Conservation (phyloP, 2,797 vertebrate genomes). For the Phaenicophaeus curvirostris region DNA sequence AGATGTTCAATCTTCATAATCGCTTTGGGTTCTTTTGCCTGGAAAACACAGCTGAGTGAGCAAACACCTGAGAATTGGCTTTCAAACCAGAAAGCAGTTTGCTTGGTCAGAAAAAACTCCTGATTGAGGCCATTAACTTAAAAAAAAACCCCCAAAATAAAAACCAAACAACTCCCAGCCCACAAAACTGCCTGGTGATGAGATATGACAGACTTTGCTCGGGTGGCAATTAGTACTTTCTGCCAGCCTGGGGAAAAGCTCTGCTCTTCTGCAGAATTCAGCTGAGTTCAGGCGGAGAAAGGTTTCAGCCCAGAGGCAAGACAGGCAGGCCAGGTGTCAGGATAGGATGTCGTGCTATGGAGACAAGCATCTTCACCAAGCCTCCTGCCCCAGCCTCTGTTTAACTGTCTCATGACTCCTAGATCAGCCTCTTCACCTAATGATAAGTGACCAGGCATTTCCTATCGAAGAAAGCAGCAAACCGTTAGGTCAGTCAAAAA, state of each 20-base stretch:
- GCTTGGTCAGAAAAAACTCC: background rate
- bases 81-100: background rate
- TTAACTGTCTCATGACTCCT: background rate
- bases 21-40: conserved; percentile 97
- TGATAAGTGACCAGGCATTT: background rate
- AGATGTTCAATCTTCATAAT: conserved; percentile 94
- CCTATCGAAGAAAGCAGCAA: background rate
- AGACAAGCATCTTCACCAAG: background rate
- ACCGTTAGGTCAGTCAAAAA: background rate
- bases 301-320: background rate
- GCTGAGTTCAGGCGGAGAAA: background rate
- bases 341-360: background rate
- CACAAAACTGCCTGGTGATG: background rate
- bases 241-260: background rate
- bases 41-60: conserved; percentile 39
- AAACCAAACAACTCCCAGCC: background rate
- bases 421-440: background rate
- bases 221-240: fast-evolving
- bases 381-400: background rate
- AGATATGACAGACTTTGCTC: background rate
- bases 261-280: background rate
- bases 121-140: background rate
- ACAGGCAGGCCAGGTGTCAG: background rate
- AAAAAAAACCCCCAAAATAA: background rate
- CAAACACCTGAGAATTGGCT: background rate